Evolutionary conservation across 2,113 vertebrate species (phyloP).

Genomic region (Centropus unirufus): DNA sequence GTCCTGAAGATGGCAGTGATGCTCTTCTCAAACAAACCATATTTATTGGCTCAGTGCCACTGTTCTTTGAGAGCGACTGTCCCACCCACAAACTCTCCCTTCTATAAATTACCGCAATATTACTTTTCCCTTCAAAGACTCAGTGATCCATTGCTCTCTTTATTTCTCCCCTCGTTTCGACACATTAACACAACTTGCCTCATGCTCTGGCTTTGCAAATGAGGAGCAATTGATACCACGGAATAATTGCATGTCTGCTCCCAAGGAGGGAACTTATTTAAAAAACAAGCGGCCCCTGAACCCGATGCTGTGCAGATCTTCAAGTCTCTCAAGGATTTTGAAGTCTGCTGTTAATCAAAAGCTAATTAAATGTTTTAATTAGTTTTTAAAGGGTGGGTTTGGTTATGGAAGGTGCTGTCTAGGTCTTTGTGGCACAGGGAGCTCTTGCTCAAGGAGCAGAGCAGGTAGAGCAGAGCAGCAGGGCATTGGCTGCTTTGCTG

Average conservation of each 20-base stretch:
- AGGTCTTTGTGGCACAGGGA: not conserved
- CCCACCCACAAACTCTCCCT: conserved; percentile 35
- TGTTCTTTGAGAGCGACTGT: conserved; percentile 5
- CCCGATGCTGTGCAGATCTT: not conserved
- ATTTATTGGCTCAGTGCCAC: not conserved
- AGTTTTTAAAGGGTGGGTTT: not conserved
- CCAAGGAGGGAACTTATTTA: not conserved
- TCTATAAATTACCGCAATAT: conserved; percentile 54
- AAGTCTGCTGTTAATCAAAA: conserved; percentile 28
- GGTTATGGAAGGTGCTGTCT: not conserved
- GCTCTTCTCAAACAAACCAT: not conserved
- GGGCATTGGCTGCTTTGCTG: not conserved
- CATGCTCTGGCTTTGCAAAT: conserved; percentile 21
- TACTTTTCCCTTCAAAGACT: conserved; percentile 61
- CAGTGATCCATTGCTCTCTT: conserved; percentile 57
- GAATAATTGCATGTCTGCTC: not conserved
- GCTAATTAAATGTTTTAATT: conserved; percentile 23
- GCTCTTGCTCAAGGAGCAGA: not conserved
- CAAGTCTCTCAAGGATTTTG: not conserved
- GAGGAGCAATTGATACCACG: not conserved
- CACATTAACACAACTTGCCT: conserved; percentile 48
- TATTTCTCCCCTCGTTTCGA: conserved; percentile 45
- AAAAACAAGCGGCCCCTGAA: rapidly evolving
- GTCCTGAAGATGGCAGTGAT: conserved; percentile 68
- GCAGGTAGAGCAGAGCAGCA: not conserved